A percentile compares a stretch with the other conserved stretches of the same genome.
These are phyloP conservation scores for Coilia nasus DNA, from an alignment of 2,797 vertebrate species.

Conservation along the genomic window DNA sequence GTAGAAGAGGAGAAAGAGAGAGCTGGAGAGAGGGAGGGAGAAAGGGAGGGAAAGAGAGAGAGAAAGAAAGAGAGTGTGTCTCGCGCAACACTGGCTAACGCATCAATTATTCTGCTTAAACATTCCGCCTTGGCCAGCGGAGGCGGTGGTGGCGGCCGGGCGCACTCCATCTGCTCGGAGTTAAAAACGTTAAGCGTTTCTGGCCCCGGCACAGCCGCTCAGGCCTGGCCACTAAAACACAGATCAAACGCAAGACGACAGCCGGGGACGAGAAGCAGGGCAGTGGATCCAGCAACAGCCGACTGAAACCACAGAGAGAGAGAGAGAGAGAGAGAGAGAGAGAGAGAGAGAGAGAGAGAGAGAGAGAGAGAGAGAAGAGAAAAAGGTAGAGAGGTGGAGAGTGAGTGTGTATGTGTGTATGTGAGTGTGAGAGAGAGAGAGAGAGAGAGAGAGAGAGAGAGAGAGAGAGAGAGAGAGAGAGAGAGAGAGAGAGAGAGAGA, in stretches of 20 bases:
- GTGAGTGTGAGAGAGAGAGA: background rate
- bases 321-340: background rate
- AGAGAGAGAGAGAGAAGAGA: too few species aligned
- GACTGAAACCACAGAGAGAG: background rate
- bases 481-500: background rate
- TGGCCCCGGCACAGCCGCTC: background rate
- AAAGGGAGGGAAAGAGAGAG: background rate
- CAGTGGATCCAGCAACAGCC: background rate
- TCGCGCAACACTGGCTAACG: slow-evolving; percentile 15
- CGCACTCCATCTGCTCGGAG: slow-evolving; percentile 30
- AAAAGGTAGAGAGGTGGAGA: background rate
- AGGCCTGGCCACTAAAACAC: slow-evolving; percentile 19
- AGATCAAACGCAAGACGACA: slow-evolving; percentile 19
- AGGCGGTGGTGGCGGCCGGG: background rate
- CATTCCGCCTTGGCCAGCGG: slow-evolving; percentile 35
- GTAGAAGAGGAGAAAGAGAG: background rate
- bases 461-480: slow-evolving; percentile 7
- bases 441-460: background rate
- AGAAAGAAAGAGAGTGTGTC: background rate
- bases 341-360: background rate
- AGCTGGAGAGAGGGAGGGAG: background rate
- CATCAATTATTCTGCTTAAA: slow-evolving; percentile 35
- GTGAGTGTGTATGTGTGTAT: too few species aligned
- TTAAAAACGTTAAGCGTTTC: slow-evolving; percentile 31
- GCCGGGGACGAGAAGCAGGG: background rate